Base-by-base conservation (phyloP, 2,888 invertebrate species). In the Dasysyrphus tricinctus region DNA sequence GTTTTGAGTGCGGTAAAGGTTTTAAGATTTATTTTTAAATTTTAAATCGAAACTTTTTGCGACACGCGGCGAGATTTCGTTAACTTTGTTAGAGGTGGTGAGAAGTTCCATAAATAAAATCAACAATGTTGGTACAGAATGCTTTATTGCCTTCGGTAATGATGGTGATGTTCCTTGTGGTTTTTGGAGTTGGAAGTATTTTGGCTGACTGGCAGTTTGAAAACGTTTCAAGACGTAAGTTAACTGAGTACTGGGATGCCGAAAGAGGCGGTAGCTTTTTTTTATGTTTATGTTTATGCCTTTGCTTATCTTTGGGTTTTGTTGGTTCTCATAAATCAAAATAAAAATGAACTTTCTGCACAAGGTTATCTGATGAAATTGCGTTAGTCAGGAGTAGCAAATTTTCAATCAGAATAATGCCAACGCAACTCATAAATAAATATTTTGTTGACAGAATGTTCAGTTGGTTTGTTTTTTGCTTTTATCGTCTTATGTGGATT, bases 181-280 rank as follows among this genome's bases (percentile, higher is more conserved):
- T 80, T n/a, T 24, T 76, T 24, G 61, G 5, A 32, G 1, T 32
- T 32, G 32, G 19, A 47, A 29, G 37, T 61, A n/a, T 11, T 72
- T 32, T 19, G 29, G 42, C 51, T 44, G 11, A 39, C 67, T 75
- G 80, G 67, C 11, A 44, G 19, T 32, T 51, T 32, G 61, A 61
- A 7, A 14, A 7, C 24, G 54, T 44, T 16, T 12, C 24, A 19
- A 44, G n/a, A 16, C 54, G 80, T 80, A 49, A 75, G 80, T 74
- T 73, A 9, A 1, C 16, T 16, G n/a, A 2, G 7, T 3, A 16
- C 8, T 3, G 7, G n/a, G 5, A 5, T 14, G 14, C 39, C 9
- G n/a, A n/a, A 39, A 39, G 39, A 39, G 14, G 42, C 9, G 14
- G 5, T 14, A 42, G 0, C 2, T 14, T 44, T n/a, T 44, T 44